Percentiles rank a stretch among this genome's conserved stretches.
These are phyloP conservation scores for Patella caerulea DNA, from an alignment of 2,888 invertebrate genomes.

Conservation along the genomic window DNA sequence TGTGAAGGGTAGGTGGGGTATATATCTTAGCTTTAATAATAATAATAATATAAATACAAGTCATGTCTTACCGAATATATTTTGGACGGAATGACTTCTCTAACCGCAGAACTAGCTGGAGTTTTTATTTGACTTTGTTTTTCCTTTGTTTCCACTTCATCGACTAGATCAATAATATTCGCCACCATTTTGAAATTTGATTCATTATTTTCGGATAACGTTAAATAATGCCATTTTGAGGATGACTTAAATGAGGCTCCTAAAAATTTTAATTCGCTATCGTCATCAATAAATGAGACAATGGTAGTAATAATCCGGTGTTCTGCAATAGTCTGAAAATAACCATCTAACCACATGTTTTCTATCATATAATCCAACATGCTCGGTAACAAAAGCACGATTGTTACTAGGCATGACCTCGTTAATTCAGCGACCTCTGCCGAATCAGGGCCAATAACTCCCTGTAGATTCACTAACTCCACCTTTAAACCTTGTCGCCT, in stretches of 20 bases:
- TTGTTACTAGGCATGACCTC: constrained; percentile 19
- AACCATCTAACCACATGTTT: not conserved
- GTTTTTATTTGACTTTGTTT: not conserved
- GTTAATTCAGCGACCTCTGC: not conserved
- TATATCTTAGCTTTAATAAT: too few species aligned
- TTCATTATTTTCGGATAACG: constrained; percentile 1
- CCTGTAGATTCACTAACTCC: too few species aligned
- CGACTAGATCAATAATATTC: constrained; percentile 25
- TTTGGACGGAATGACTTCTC: constrained; percentile 24
- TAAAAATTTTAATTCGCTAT: not conserved
- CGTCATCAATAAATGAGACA: constrained; percentile 17
- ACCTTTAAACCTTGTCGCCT: too few species aligned
- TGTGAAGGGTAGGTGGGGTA: too few species aligned
- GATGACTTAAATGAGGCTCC: not conserved
- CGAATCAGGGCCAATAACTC: too few species aligned
- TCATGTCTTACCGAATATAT: constrained; percentile 20
- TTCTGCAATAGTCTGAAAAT: not conserved
- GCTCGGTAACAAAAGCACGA: constrained; percentile 28
- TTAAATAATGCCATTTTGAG: constrained; percentile 16
- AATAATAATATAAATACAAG: too few species aligned
- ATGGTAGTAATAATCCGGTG: constrained; percentile 12
- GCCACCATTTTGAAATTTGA: constrained; percentile 27
- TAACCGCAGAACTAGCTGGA: not conserved
- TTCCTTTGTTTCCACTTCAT: constrained; percentile 23
- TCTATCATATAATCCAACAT: constrained; percentile 28